Evolutionary conservation across 2,888 invertebrate genomes (phyloP).

Genomic region (Hipparchia semele): DNA sequence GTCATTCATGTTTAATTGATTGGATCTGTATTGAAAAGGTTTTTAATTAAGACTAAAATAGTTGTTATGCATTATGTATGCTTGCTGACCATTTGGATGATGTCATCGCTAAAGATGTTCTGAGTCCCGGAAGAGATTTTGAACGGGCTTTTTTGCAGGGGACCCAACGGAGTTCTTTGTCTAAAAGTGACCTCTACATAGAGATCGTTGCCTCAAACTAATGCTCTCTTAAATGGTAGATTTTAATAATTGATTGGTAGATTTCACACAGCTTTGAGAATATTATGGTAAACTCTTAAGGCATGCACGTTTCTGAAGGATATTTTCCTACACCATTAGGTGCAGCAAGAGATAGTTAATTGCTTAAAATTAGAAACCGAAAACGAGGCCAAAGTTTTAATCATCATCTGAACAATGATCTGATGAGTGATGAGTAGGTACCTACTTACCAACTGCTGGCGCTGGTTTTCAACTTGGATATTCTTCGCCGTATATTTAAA

Average conservation of each 20-base stretch:
- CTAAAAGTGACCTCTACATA: no score
- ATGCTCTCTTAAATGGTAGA: no score
- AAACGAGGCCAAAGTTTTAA: no score
- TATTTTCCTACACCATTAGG: no score
- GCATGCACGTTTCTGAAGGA: no score
- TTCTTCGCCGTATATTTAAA: not conserved
- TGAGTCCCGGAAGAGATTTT: conserved; percentile 9
- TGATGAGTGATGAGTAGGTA: not conserved
- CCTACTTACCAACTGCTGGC: not conserved
- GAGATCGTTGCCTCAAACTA: no score
- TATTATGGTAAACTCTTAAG: no score
- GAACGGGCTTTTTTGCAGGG: not conserved
- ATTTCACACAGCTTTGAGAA: no score
- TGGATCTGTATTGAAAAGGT: conserved; percentile 23
- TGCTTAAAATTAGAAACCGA: no score
- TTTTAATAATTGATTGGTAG: no score
- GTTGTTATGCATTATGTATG: conserved; percentile 21
- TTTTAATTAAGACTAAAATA: conserved; percentile 23
- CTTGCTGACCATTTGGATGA: conserved; percentile 24
- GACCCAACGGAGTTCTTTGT: no score
- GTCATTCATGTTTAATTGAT: not conserved
- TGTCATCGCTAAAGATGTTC: conserved; percentile 27
- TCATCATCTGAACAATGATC: not conserved
- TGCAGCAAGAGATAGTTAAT: no score
- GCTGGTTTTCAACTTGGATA: not conserved